These are phyloP conservation scores for Prosopocoilus inquinatus DNA, from an alignment of 2,888 invertebrate genomes.

Conservation along the genomic window DNA sequence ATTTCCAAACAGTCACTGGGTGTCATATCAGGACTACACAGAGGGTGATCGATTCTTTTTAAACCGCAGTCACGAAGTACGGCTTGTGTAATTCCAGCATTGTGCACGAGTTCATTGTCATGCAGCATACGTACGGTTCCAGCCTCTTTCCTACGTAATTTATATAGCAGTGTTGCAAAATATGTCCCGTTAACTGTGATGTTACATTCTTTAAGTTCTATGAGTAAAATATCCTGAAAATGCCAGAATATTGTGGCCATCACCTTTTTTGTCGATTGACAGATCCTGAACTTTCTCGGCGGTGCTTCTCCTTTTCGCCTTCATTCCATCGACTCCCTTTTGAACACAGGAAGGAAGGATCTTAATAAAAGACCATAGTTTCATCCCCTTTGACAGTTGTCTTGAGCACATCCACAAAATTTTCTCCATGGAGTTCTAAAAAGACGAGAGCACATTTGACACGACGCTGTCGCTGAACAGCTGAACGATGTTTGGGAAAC, in stretches of 20 bases:
- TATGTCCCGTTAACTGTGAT: too few relatives aligned
- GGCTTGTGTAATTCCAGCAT: neutral
- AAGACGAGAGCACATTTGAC: neutral
- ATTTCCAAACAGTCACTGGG: too few relatives aligned
- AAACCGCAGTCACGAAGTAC: neutral
- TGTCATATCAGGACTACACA: neutral
- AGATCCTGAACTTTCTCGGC: too few relatives aligned
- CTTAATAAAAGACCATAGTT: conserved; percentile 12
- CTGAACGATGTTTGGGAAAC: neutral
- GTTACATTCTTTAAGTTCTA: too few relatives aligned
- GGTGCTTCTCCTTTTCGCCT: conserved; percentile 10
- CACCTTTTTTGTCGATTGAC: too few relatives aligned
- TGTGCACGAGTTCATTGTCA: neutral
- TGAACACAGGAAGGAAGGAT: conserved; percentile 3
- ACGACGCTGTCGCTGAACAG: neutral
- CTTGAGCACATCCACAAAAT: neutral
- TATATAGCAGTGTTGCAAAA: too few relatives aligned
- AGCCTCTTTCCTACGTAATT: neutral
- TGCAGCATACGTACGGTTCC: neutral
- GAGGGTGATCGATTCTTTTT: neutral
- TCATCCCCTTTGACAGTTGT: conserved; percentile 6
- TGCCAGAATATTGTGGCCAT: too few relatives aligned
- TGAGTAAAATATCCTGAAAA: too few relatives aligned
- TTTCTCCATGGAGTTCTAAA: neutral
- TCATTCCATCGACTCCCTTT: conserved; percentile 11